Percentiles rank a stretch among this genome's conserved stretches.
Conservation (phyloP, 2,888 invertebrate genomes). For the Romanomermis culicivorax region DNA sequence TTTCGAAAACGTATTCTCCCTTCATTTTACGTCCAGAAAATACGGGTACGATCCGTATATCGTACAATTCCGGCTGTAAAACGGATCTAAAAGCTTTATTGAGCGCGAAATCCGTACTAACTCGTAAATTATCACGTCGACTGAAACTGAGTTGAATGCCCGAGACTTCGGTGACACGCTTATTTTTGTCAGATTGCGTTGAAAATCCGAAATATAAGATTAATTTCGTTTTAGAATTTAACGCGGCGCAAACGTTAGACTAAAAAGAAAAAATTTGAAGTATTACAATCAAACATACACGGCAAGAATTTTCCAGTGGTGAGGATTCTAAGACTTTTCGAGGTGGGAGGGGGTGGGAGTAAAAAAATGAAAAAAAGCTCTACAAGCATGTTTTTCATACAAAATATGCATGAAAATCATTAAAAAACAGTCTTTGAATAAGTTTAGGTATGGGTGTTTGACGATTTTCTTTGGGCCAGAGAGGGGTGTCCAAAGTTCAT, state of each 20-base stretch:
- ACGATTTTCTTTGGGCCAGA: too few relatives aligned
- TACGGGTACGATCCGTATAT: neutral
- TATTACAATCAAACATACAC: too few relatives aligned
- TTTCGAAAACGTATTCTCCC: neutral
- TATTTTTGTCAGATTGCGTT: neutral
- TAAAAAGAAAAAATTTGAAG: neutral
- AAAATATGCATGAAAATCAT: too few relatives aligned
- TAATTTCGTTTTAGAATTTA: neutral
- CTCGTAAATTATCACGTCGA: neutral
- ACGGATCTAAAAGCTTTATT: neutral
- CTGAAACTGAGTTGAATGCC: neutral
- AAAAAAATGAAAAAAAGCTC: too few relatives aligned
- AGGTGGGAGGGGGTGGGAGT: too few relatives aligned
- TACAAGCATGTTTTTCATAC: too few relatives aligned
- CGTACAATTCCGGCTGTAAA: neutral
- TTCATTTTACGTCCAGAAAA: neutral
- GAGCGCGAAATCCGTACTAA: neutral
- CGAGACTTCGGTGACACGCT: neutral
- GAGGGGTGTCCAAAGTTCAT: too few relatives aligned
- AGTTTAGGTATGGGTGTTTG: too few relatives aligned
- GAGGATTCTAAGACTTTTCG: too few relatives aligned
- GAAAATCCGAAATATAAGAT: neutral
- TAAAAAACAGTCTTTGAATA: too few relatives aligned
- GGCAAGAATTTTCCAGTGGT: too few relatives aligned
- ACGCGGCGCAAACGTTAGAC: neutral